Evolutionary conservation across 2,113 vertebrate genomes (phyloP), one percentile per base, ranked within the genome.

Genomic region (Actinemys pallida): DNA sequence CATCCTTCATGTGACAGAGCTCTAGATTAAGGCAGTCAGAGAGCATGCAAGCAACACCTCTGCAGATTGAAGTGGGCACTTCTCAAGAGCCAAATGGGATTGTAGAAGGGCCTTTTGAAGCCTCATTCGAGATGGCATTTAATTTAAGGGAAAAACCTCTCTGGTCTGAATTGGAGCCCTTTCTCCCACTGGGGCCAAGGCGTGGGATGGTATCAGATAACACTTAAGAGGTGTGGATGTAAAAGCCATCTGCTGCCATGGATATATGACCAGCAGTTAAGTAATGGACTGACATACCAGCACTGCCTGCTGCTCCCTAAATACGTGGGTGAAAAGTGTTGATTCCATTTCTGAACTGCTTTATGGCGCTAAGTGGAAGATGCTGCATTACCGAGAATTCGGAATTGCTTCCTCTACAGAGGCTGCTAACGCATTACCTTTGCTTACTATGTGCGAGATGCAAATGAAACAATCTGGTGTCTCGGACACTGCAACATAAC

Each of bases 231-330:
- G 56, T 31, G 56, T 0, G 5, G 90, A 47, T 93, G 62, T 86
- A 88, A 94, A 95, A 97, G 94, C 96, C 97, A 98, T 98, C 97
- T 98, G 96, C 93, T 95, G 85, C 86, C 86, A 90, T 81, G 97
- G 96, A 96, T 93, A 85, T 29, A 88, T 90, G 97, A 97, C 90
- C 96, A 97, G 88, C 92, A 83, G 79, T 98, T 97, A 97, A 97
- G 93, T 95, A 97, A 97, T 91, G 94, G 96, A 96, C 81, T 95
- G 96, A 89, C 87, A 83, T 95, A 96, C 93, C 96, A 97, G 92
- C 89, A 92, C 91, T 97, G 88, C 97, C 10, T 53, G 85, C 86
- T 95, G 95, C 92, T 87, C 86, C 84, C 62, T 88, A 90, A 96
- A 93, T 95, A 93, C 92, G 95, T 94, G 78, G 95, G 96, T 96